Conservation (phyloP, 1,140 invertebrate species). For the Pseudomyrmex cubaensis region DNA sequence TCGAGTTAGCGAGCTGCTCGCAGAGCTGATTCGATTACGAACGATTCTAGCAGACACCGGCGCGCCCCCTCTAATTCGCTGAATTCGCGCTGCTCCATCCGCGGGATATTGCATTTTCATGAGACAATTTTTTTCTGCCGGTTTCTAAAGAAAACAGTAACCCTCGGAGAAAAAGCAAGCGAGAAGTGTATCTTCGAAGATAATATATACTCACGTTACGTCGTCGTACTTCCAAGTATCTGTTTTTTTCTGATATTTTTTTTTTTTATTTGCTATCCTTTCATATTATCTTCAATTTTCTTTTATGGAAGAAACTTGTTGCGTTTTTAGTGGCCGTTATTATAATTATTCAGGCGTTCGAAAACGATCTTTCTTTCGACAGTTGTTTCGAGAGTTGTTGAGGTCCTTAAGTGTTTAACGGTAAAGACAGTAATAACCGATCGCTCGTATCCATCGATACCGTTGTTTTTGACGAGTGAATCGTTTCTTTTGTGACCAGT, state of each 20-base stretch:
- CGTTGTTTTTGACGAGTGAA: conserved; percentile 49
- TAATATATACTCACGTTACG: too few relatives aligned
- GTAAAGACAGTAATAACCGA: conserved; percentile 30
- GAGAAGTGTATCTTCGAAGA: too few relatives aligned
- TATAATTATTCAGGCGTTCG: neutral
- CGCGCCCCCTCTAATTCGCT: neutral
- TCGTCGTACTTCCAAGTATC: too few relatives aligned
- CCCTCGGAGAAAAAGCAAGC: neutral
- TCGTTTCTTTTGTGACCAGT: conserved; percentile 5
- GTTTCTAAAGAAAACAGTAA: neutral
- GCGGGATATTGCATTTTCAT: conserved; percentile 19
- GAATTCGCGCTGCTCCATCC: neutral
- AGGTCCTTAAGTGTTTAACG: conserved; percentile 43
- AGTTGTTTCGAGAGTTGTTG: conserved; percentile 19
- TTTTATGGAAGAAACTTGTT: neutral
- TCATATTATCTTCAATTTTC: conserved; percentile 8
- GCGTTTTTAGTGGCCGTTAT: conserved; percentile 6
- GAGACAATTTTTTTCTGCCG: conserved; percentile 6
- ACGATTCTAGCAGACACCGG: conserved; percentile 43
- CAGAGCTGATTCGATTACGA: conserved; percentile 62
- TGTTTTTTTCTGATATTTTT: too few relatives aligned
- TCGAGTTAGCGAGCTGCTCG: conserved; percentile 66
- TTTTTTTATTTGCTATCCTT: too few relatives aligned
- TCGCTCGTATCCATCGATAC: conserved; percentile 46
- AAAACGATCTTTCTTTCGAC: conserved; percentile 32